Percentiles rank a stretch among this genome's conserved stretches.
These are phyloP conservation scores for Lindbergichthys nudifrons DNA, from an alignment of 2,797 vertebrate species.

Conservation along the genomic window DNA sequence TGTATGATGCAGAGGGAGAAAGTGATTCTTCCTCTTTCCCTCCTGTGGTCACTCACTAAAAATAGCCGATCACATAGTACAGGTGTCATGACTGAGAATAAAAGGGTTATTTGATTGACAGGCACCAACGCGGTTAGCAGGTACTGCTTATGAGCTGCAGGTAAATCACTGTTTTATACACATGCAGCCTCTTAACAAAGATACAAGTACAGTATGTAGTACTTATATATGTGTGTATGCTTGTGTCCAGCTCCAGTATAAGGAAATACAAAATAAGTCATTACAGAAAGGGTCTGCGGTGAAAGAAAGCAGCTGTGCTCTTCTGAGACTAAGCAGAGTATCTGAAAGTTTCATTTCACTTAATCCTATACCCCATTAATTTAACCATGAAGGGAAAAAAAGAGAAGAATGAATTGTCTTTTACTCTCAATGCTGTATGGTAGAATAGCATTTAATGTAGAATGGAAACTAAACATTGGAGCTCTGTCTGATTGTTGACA, in stretches of 20 bases:
- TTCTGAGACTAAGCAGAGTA: background rate
- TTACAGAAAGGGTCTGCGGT: background rate
- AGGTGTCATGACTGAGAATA: background rate
- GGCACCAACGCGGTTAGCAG: background rate
- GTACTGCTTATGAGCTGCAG: background rate
- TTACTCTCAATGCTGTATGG: background rate
- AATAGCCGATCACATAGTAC: background rate
- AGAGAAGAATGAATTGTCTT: background rate
- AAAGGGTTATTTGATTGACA: constrained; percentile 10
- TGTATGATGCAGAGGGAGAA: too few species aligned
- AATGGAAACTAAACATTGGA: background rate
- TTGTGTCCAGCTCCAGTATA: background rate
- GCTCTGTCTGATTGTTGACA: background rate
- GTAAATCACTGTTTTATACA: constrained; percentile 3
- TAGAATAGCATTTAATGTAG: background rate
- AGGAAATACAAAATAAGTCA: background rate
- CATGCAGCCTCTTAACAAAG: background rate
- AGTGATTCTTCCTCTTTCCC: background rate
- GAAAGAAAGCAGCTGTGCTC: background rate
- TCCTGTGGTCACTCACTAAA: background rate
- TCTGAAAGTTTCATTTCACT: background rate
- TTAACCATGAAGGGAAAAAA: background rate
- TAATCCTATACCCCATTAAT: background rate
- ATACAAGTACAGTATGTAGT: background rate
- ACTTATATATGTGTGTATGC: too few species aligned